Percentiles rank a stretch among this genome's conserved stretches.
Conservation (phyloP, 2,888 invertebrate genomes). For the Axea sp. region DNA sequence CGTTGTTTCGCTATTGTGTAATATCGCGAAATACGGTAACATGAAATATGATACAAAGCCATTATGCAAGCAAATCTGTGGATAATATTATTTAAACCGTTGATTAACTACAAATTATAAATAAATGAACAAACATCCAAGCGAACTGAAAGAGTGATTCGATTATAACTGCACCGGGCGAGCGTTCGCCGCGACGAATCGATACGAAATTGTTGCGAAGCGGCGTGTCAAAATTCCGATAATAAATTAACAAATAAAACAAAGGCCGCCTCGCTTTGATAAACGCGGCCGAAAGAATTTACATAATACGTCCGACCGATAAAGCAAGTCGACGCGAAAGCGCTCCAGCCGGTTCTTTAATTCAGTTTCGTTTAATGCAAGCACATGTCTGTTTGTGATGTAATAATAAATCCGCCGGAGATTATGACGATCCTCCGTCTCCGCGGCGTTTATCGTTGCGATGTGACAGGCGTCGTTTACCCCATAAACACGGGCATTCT, state of each 20-base stretch:
- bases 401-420: slow-evolving; percentile 11
- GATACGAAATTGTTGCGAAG: slow-evolving; percentile 13
- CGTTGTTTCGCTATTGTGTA: too few relatives aligned
- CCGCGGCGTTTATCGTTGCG: slow-evolving; percentile 10
- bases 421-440: slow-evolving; percentile 37
- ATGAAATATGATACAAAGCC: too few relatives aligned
- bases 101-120: slow-evolving; percentile 40
- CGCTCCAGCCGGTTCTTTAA: slow-evolving; percentile 8
- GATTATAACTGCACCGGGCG: slow-evolving; percentile 11
- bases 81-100: slow-evolving; percentile 17
- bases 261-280: too few relatives aligned
- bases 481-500: slow-evolving; percentile 26
- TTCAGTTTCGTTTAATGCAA: slow-evolving; percentile 17
- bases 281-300: slow-evolving; percentile 18
- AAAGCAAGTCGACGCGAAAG: slow-evolving; percentile 6
- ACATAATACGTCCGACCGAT: slow-evolving; percentile 24
- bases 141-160: slow-evolving; percentile 23
- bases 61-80: neutral
- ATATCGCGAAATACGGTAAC: too few relatives aligned
- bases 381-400: neutral
- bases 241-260: too few relatives aligned
- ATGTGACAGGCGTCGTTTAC: slow-evolving; percentile 25
- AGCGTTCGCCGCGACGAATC: slow-evolving; percentile 15
- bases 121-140: slow-evolving; percentile 34
- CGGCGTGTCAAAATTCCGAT: slow-evolving; percentile 20